Base-by-base conservation (phyloP, 2,797 vertebrate genomes). In the Sparidentex hasta region DNA sequence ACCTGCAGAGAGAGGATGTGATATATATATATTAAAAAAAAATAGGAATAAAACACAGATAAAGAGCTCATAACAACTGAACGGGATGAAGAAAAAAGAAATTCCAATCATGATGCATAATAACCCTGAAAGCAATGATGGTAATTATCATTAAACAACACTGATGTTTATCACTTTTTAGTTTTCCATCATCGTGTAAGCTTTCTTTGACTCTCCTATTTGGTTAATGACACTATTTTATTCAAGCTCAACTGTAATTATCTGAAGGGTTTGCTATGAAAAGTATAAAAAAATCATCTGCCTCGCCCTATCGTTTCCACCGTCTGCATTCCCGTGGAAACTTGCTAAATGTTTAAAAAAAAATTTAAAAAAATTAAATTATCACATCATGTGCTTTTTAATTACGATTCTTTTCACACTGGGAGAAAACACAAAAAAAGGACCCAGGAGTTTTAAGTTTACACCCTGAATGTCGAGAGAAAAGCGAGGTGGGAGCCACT, bases 131-230 rank as follows among this genome's bases (percentile, higher is more conserved):
- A 61, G 78, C 29, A 70, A 75, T 50, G 29, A 65, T 4, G 56
- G 76, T 68, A 81, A 87, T 88, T 70, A 86, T 84, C 76, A 79
- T 75, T 68, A 79, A 76, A 86, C 59, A 77, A 82, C 70, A 74
- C 12, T 72, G 70, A 75, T 68, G 77, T 78, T 84, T 55, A 75
- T 74, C 65, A 64, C 58, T 55, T 76, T 71, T 47, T 70, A 21
- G 61, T 52, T 70, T 63, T 57, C 11, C 57, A 43, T 78, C 64
- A 80, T 55, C 18, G 61, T 9, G 58, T 29, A 21, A 65, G 5
- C 20, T 59, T 76, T 17, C 17, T 54, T 76, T 61, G 7, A 56
- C 29, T 71, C 48, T 18, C 65, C n/a, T 65, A 65, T 74, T 41
- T 47, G 38, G 65, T 71, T 74, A 78, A 81, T 72, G 20, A 50